Base-by-base conservation (phyloP, 2,888 invertebrate genomes). In the Himalopsyche tibetana region DNA sequence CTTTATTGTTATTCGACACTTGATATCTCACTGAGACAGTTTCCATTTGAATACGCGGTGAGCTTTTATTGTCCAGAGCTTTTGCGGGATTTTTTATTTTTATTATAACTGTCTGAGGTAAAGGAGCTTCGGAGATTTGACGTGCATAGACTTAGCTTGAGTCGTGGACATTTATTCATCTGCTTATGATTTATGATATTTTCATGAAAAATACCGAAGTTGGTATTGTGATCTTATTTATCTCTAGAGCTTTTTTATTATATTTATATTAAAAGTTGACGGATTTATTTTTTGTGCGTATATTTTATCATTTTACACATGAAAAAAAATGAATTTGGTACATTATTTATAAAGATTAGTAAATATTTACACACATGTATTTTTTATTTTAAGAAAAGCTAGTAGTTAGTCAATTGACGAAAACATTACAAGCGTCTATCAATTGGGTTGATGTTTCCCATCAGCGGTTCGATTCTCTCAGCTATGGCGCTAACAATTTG, bases 11-110 rank as follows among this genome's bases (percentile, higher is more conserved):
- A 36, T 74, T 74, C 74, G 74, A 74, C 74, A 74, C 40, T 40
- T 38, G 56, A 55, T 84, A 84, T 80, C 81, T 69, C 51, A 45
- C 45, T 42, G 45, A 51, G 84, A 84, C 84, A 84, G 84, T 45
- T 83, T 84, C 84, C 84, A 84, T 84, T 84, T 81, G 81, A 45
- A 81, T 81, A 83, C 83, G 36, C 63, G 55, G 51, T 55, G n/a
- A 19, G 79, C 84, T 84, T 55, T 84, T 84, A 84, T 84, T 84
- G 84, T 84, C 79, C 79, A 55, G 82, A 82, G 82, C 55, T 55
- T 82, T 82, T 28, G 82, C 40, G 12, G 56, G 56, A 40, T 82
- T 82, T 28, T 82, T 38, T 74, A 74, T 74, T 74, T 74, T 74
- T 74, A 74, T 74, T 74, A 28, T 36, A 36, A 74, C 74, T 74